These are phyloP conservation scores for Pararge aegeria DNA, from an alignment of 1,140 invertebrate species.

Conservation along the genomic window DNA sequence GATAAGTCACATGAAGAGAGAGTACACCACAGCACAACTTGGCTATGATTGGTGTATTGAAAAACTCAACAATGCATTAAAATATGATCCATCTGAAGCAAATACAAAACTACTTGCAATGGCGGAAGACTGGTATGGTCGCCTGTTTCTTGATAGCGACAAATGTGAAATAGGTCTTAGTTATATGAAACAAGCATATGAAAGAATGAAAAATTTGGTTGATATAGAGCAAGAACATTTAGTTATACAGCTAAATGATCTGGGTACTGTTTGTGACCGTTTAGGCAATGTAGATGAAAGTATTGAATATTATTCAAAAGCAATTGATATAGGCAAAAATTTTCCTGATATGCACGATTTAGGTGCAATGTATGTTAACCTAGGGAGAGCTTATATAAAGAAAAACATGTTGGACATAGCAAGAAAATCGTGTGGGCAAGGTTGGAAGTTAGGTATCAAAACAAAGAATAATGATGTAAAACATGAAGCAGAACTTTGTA, in stretches of 20 bases:
- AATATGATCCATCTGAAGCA: slow-evolving; percentile 78
- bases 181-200: slow-evolving; percentile 85
- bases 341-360: slow-evolving; percentile 84
- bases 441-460: slow-evolving; percentile 84
- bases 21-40: slow-evolving; percentile 83
- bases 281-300: slow-evolving; percentile 85
- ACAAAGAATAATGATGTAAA: slow-evolving; percentile 83
- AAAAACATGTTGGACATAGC: slow-evolving; percentile 86
- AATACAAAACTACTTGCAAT: slow-evolving; percentile 84
- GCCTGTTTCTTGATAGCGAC: slow-evolving; percentile 84
- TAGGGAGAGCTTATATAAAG: slow-evolving; percentile 89
- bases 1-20: slow-evolving; percentile 83
- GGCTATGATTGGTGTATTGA: slow-evolving; percentile 90
- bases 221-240: slow-evolving; percentile 86
- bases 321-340: slow-evolving; percentile 83
- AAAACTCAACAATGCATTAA: slow-evolving; percentile 82
- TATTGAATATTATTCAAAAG: slow-evolving; percentile 85
- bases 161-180: slow-evolving; percentile 83
- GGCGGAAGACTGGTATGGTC: slow-evolving; percentile 90
- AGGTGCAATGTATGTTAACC: slow-evolving; percentile 89
- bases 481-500: slow-evolving; percentile 85
- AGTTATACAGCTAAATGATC: slow-evolving; percentile 91
- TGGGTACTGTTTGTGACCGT: slow-evolving; percentile 87
- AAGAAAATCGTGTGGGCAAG: slow-evolving; percentile 85
- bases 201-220: slow-evolving; percentile 83